These are phyloP conservation scores for Smittia aterrima DNA, from an alignment of 2,888 invertebrate species.

Conservation along the genomic window DNA sequence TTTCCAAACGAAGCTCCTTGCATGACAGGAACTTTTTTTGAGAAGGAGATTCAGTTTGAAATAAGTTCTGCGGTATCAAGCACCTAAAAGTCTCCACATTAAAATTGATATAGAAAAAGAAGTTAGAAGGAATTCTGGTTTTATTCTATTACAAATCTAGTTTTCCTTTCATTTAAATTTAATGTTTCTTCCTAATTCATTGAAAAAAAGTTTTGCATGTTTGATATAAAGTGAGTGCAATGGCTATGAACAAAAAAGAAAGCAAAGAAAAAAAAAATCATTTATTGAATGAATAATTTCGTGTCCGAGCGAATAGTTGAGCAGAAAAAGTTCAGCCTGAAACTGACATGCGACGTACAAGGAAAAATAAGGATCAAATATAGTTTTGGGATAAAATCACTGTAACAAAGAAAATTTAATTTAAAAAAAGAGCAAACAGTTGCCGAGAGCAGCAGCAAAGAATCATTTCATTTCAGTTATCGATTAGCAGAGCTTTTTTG, in stretches of 20 bases:
- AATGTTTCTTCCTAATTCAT: background rate
- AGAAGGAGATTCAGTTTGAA: conserved; percentile 15
- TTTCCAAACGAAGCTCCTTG: too few species aligned
- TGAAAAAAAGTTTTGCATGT: conserved; percentile 3
- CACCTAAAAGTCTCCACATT: conserved; percentile 13
- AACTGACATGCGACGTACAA: background rate
- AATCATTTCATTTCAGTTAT: conserved; percentile 40
- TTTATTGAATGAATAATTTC: background rate
- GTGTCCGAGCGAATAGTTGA: background rate
- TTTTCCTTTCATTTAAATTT: background rate
- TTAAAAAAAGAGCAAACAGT: conserved; percentile 9
- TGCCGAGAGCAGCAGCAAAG: conserved; percentile 19
- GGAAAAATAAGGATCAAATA: background rate
- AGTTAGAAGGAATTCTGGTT: background rate
- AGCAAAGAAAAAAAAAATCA: background rate
- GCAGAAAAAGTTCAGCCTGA: too few species aligned
- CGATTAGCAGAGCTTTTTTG: conserved; percentile 41
- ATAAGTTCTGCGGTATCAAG: conserved; percentile 1
- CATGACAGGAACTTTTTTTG: too few species aligned
- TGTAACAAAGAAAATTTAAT: background rate
- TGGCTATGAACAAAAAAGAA: background rate
- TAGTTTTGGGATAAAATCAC: background rate
- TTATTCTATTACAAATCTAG: too few species aligned
- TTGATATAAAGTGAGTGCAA: conserved; percentile 10
- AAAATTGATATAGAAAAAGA: background rate